Conservation (phyloP, 2,888 invertebrate genomes). For the Lagria hirta region DNA sequence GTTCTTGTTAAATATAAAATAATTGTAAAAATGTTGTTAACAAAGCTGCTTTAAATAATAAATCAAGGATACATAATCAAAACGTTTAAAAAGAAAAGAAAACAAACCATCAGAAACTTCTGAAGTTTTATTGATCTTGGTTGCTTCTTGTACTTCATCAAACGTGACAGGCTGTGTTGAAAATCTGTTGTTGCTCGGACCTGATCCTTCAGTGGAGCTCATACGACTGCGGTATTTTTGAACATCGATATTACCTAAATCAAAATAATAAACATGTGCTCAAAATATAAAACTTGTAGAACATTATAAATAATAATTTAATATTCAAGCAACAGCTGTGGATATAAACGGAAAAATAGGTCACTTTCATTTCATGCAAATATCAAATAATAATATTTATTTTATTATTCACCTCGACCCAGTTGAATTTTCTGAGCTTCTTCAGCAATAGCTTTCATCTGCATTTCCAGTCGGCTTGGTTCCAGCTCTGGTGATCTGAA, state of each 20-base stretch:
- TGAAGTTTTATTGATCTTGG: slow-evolving; percentile 48
- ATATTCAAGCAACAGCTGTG: no score
- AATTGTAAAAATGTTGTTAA: no score
- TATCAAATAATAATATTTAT: no score
- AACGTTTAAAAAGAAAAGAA: no score
- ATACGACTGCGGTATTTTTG: slow-evolving; percentile 35
- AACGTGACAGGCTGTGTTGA: slow-evolving; percentile 74
- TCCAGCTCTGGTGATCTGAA: slow-evolving; percentile 30
- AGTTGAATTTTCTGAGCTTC: slow-evolving; percentile 50
- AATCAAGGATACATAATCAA: no score
- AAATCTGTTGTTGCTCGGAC: slow-evolving; percentile 52
- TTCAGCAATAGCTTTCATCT: slow-evolving; percentile 59
- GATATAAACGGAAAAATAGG: no score
- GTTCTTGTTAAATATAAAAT: no score
- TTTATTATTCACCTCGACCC: slow-evolving; percentile 58
- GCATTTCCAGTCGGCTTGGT: slow-evolving; percentile 60
- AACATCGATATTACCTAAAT: slow-evolving; percentile 39
- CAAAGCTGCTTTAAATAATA: no score
- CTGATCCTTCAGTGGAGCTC: slow-evolving; percentile 18
- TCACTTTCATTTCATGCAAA: no score
- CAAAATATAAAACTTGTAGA: no score
- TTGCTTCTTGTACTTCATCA: slow-evolving; percentile 62
- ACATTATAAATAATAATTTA: no score
- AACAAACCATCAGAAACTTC: slow-evolving; percentile 51
- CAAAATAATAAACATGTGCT: slow-evolving; percentile 10